Base-by-base conservation (phyloP, 2,888 invertebrate species). In the Caenorhabditis sp. region DNA sequence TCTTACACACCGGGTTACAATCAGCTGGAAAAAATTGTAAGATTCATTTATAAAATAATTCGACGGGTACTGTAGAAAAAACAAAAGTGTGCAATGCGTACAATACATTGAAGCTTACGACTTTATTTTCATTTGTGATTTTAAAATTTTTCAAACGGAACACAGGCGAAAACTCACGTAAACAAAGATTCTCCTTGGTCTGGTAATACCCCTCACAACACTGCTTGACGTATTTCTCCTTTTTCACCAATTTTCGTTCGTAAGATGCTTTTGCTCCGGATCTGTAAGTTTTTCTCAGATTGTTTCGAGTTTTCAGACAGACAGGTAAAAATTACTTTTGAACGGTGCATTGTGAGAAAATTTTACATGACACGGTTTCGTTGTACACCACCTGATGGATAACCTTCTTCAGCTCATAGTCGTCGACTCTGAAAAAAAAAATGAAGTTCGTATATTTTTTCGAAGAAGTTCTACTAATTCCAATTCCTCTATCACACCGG, bases 261-360 rank as follows among this genome's bases (percentile, higher is more conserved):
- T 92, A 93, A 5, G 93, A 92, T 1, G 91, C 91, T 79, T 92
- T 92, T 88, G 71, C 74, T n/a, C 84, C 84, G 1, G 64, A 71
- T 62, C 84, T 85, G 66, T 2, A 49, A 59, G 25, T 53, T 21
- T 67, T 64, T 4, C 14, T 36, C 14, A 70, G 21, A 20, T 10
- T 54, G 17, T 63, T 62, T 50, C 73, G n/a, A n/a, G n/a, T n/a
- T n/a, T n/a, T n/a, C n/a, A n/a, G n/a, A n/a, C n/a, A n/a, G n/a
- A n/a, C n/a, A n/a, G n/a, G n/a, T 10, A 57, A 57, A 26, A 57
- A 23, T 27, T 57, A 27, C 83, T 79, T 83, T 54, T 75, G 75
- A 14, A 76, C 81, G 25, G 64, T 59, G 59, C 85, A 86, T 61
- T 78, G 66, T 68, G 85, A 86, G 21, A 74, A 61, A 31, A 78